phyloP scores from a whole-genome alignment of 2,113 vertebrate genomes.

The Nesoenas mayeri region DNA sequence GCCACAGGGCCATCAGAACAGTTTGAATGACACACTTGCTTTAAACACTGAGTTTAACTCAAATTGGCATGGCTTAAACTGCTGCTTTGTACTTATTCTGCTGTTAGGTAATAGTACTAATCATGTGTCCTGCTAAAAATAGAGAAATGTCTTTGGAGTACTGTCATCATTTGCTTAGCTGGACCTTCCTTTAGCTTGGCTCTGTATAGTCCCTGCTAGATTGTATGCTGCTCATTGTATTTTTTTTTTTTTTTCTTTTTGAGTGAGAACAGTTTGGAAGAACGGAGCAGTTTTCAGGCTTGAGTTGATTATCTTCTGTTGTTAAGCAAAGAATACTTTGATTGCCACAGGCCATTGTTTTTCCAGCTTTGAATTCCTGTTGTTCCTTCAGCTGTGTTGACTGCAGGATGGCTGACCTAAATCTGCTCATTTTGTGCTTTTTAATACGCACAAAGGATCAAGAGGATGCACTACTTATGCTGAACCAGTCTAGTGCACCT shows the following conservation, averaged over 20 bases:
- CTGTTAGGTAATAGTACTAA: neutral
- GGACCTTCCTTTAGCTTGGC: neutral
- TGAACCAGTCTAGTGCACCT: neutral
- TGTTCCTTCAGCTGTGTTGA: neutral
- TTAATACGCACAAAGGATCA: neutral
- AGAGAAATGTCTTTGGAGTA: neutral
- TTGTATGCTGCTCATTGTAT: neutral
- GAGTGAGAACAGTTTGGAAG: neutral
- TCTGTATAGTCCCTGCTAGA: neutral
- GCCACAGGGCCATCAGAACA: neutral
- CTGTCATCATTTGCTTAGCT: neutral
- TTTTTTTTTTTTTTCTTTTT: neutral
- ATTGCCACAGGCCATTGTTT: neutral
- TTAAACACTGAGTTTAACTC: neutral
- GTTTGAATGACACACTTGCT: neutral
- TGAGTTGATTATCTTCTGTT: neutral
- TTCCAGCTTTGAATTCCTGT: neutral
- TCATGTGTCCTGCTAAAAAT: neutral
- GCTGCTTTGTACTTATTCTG: neutral
- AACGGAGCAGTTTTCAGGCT: neutral
- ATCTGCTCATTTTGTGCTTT: neutral
- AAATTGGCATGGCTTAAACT: neutral
- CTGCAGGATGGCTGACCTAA: neutral
- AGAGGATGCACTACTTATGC: neutral
- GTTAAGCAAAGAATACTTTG: neutral